These are phyloP conservation scores for Acridotheres tristis DNA, from an alignment of 2,797 vertebrate species.

Conservation along the genomic window DNA sequence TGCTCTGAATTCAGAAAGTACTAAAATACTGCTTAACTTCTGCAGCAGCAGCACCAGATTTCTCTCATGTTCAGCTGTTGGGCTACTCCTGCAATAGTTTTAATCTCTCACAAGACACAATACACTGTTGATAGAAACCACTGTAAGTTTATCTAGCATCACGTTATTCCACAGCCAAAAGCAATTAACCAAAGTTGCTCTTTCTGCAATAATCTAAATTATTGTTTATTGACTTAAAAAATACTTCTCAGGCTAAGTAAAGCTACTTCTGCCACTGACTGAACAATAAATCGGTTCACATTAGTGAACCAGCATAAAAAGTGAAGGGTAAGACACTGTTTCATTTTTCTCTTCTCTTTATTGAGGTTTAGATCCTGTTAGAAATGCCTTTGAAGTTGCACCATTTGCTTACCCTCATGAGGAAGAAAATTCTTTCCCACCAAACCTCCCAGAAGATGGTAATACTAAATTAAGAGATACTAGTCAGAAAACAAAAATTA, in stretches of 20 bases:
- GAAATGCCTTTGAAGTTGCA: constrained; percentile 75
- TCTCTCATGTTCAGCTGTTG: neutral
- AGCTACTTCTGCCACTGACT: neutral
- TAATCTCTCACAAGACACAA: neutral
- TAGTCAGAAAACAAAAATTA: neutral
- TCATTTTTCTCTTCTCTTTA: constrained; percentile 66
- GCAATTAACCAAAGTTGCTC: neutral
- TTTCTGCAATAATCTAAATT: neutral
- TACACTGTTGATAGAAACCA: neutral
- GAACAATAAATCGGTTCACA: constrained; percentile 66
- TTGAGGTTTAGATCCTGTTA: constrained; percentile 70
- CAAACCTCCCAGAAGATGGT: neutral
- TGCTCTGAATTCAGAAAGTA: neutral
- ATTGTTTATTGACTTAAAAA: neutral
- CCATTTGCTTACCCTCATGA: neutral
- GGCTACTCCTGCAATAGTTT: neutral
- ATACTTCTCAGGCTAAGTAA: neutral
- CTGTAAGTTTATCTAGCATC: neutral
- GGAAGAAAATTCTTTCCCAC: neutral
- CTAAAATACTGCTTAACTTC: neutral
- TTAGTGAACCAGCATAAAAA: constrained; percentile 57
- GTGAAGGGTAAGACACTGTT: neutral
- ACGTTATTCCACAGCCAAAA: neutral
- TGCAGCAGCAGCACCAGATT: neutral
- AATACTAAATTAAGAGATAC: neutral